Percentiles rank a stretch among this genome's conserved stretches.
Conservation (phyloP, 1,140 invertebrate species). For the Homarus americanus region DNA sequence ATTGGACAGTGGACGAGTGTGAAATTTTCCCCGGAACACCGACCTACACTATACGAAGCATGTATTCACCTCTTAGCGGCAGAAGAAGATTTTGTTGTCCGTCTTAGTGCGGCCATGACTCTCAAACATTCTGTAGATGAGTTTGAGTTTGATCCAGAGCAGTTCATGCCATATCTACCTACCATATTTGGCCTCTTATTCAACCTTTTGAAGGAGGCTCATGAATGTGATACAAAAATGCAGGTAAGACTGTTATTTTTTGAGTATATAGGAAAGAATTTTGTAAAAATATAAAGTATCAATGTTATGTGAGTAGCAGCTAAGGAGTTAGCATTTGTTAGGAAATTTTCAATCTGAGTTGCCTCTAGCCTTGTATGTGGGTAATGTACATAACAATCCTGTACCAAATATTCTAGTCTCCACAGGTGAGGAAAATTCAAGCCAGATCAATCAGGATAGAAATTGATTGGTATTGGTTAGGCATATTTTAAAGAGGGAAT, state of each 20-base stretch:
- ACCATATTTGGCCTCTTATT: slow-evolving; percentile 88
- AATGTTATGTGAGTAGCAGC: too few species aligned
- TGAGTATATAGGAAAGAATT: too few species aligned
- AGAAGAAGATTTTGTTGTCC: slow-evolving; percentile 82
- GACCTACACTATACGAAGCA: slow-evolving; percentile 81
- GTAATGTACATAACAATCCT: too few species aligned
- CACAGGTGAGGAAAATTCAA: too few species aligned
- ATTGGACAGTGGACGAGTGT: slow-evolving; percentile 92
- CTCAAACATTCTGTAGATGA: slow-evolving; percentile 91
- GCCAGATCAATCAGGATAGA: too few species aligned
- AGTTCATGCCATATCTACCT: slow-evolving; percentile 90
- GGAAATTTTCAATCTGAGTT: too few species aligned
- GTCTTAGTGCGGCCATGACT: slow-evolving; percentile 87
- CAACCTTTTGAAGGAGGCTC: slow-evolving; percentile 89
- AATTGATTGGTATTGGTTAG: too few species aligned
- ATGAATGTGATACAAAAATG: slow-evolving; percentile 91
- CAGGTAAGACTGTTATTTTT: slow-evolving; percentile 64
- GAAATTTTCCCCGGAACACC: slow-evolving; percentile 87
- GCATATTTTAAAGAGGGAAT: too few species aligned
- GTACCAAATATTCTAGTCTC: too few species aligned
- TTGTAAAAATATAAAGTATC: too few species aligned
- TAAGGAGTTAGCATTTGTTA: too few species aligned
- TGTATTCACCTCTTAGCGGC: slow-evolving; percentile 75
- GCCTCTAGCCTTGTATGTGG: too few species aligned
- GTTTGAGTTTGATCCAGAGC: slow-evolving; percentile 92